Conservation (phyloP, 1,140 invertebrate genomes). For the Drosophila nigrodunni region DNA sequence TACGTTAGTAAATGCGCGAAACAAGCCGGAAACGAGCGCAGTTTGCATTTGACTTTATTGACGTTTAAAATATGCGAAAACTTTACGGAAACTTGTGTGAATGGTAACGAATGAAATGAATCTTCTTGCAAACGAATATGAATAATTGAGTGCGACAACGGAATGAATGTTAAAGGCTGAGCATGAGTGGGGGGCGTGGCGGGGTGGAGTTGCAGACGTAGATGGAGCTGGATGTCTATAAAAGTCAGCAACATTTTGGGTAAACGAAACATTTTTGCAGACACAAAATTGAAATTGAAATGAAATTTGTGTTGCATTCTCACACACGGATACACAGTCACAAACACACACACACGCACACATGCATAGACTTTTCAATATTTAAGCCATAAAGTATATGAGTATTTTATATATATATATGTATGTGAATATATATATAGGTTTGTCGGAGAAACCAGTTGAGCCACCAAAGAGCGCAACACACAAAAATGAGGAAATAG, state of each 20-base stretch:
- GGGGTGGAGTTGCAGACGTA: not conserved
- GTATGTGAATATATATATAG: not conserved
- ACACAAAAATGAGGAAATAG: constrained; percentile 51
- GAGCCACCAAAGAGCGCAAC: not conserved
- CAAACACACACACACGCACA: not conserved
- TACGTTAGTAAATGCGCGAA: not conserved
- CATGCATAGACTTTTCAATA: not conserved
- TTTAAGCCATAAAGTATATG: constrained; percentile 10
- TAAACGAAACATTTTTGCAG: constrained; percentile 28
- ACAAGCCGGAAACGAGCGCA: not conserved
- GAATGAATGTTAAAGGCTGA: not conserved
- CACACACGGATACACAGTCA: not conserved
- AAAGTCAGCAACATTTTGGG: constrained; percentile 22
- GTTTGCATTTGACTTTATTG: constrained; percentile 16
- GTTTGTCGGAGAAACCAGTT: constrained; percentile 9
- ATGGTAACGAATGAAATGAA: constrained; percentile 6
- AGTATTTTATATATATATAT: constrained; percentile 2
- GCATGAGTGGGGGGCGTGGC: not conserved
- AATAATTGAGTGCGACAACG: constrained; percentile 39
- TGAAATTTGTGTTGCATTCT: constrained; percentile 30
- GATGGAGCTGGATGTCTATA: not conserved
- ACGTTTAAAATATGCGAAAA: constrained; percentile 22
- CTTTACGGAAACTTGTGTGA: constrained; percentile 26
- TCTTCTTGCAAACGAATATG: constrained; percentile 11
- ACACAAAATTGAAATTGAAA: constrained; percentile 34